Conservation (phyloP, 1,140 invertebrate species). For the Pogonomyrmex barbatus region DNA sequence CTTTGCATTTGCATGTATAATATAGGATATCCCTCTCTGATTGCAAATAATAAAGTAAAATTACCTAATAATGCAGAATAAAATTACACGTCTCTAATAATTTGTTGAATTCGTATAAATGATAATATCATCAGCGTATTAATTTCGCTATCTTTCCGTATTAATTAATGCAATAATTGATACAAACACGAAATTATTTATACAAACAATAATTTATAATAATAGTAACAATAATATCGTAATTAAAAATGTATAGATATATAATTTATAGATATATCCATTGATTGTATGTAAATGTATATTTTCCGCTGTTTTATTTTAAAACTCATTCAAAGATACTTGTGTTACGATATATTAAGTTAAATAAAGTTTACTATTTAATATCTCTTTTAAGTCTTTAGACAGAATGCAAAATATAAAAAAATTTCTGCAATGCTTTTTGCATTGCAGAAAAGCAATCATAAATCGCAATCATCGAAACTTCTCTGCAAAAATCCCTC, state of each 20-base stretch:
- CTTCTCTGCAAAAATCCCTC: neutral
- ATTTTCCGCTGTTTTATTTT: no score
- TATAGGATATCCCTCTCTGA: neutral
- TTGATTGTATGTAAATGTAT: no score
- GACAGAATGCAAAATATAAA: neutral
- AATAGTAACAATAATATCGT: neutral
- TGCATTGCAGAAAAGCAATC: neutral
- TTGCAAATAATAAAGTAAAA: conserved; percentile 15
- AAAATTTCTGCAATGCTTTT: no score
- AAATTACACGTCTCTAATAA: neutral
- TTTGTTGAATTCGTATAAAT: neutral
- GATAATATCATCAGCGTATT: neutral
- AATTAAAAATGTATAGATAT: no score
- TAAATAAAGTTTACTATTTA: conserved; percentile 5
- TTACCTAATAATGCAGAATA: neutral
- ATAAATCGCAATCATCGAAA: neutral
- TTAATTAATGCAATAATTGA: conserved; percentile 20
- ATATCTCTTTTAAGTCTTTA: neutral
- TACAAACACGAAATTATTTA: neutral
- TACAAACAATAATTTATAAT: neutral
- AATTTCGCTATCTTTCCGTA: neutral
- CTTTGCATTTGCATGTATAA: neutral
- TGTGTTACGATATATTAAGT: neutral
- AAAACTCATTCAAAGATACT: no score
- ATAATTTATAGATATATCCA: no score